Base-by-base conservation (phyloP, 2,113 vertebrate species). In the Hepsetus odoe region DNA sequence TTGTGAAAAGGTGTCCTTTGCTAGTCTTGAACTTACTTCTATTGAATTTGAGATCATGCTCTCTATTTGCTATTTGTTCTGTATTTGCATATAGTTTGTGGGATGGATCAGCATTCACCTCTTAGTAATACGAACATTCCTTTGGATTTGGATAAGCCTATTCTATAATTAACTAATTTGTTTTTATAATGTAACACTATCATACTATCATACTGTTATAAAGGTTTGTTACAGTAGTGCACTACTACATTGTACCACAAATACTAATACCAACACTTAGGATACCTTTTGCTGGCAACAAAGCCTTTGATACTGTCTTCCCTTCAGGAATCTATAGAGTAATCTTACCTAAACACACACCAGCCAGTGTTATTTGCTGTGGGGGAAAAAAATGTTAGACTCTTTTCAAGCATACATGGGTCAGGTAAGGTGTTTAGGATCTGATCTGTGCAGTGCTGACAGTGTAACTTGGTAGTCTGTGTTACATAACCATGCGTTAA, bases 361-460 rank as follows among this genome's bases (percentile, higher is more conserved):
- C n/a, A n/a, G n/a, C n/a, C n/a, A n/a, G n/a, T n/a, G n/a, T n/a
- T n/a, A n/a, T n/a, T n/a, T n/a, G n/a, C n/a, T n/a, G n/a, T n/a
- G n/a, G n/a, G n/a, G n/a, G n/a, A n/a, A n/a, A n/a, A n/a, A n/a
- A n/a, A n/a, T n/a, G n/a, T n/a, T n/a, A n/a, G n/a, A 75, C 66
- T 76, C 30, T 51, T 30, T 40, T 40, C 32, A 18, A 70, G 49
- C 40, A 59, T 61, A 69, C 71, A 56, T 75, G 72, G 64, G 70
- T 59, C 74, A 70, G 40, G 32, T 80, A 82, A 82, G 70, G 83
- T 32, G 77, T 82, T 85, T 80, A 76, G 68, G 67, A 76, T 74
- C 2, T 1, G 92, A 92, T 87, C 33, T 83, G 90, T 87, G 87
- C 68, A 81, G 76, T 86, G 86, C 87, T 87, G 88, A 88, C 85